Conservation (phyloP, 2,797 vertebrate species). For the Telmatherina bonti region DNA sequence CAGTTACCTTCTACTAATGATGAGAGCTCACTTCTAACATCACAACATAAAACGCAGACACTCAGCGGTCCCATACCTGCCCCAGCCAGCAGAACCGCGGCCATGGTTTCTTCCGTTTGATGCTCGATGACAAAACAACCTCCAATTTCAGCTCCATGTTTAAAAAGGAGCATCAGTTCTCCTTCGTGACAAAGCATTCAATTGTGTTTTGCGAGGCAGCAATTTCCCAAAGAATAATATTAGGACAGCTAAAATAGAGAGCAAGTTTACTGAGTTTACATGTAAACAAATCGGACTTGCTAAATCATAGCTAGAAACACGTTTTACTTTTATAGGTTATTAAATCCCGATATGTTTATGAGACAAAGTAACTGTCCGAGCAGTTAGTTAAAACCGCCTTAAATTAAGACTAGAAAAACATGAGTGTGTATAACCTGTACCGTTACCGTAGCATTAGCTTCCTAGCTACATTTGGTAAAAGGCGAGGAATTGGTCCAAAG, state of each 20-base stretch:
- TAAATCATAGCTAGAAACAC: background rate
- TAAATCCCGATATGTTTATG: background rate
- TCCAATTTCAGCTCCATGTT: constrained; percentile 93
- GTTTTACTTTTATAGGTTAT: too few relatives aligned
- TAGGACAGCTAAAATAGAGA: background rate
- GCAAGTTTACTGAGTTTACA: background rate
- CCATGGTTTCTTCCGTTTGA: constrained; percentile 95
- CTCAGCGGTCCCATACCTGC: constrained; percentile 78
- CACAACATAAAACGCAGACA: background rate
- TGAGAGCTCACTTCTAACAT: rapidly evolving
- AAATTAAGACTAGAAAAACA: background rate
- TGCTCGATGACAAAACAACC: constrained; percentile 90
- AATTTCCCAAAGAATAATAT: background rate
- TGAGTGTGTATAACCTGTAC: too few relatives aligned
- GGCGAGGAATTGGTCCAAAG: background rate
- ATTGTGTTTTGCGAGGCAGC: background rate
- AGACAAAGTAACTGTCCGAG: background rate
- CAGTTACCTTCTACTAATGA: background rate
- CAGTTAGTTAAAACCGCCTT: background rate
- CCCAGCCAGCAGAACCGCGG: constrained; percentile 94
- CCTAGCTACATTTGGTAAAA: constrained; percentile 44
- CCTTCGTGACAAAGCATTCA: constrained; percentile 1
- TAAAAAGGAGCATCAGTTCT: constrained; percentile 15
- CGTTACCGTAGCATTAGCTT: constrained; percentile 59
- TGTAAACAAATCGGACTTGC: background rate